A percentile compares a stretch with the other conserved stretches of the same genome.
Evolutionary conservation across 1,140 invertebrate genomes (phyloP).

Genomic region (Tetramorium alpestre): DNA sequence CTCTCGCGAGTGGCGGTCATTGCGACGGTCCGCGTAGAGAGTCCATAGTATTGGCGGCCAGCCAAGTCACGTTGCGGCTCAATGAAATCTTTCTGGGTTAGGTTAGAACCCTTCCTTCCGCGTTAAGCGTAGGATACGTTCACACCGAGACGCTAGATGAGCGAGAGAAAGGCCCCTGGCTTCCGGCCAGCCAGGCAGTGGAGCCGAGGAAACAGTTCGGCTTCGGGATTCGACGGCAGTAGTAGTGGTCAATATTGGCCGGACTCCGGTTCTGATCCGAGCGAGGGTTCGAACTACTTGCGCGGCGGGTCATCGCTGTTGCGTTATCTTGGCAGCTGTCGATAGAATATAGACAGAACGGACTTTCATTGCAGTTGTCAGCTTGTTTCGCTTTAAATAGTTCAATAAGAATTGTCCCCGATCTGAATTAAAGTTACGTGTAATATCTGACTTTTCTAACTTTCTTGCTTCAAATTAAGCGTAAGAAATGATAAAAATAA

Average conservation of each 20-base stretch:
- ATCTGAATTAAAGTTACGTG: constrained; percentile 1
- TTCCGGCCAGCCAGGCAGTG: constrained; percentile 66
- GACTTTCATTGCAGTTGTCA: constrained; percentile 4
- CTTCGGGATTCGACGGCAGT: constrained; percentile 71
- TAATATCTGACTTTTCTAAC: neutral
- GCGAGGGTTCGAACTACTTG: constrained; percentile 58
- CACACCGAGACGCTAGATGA: constrained; percentile 75
- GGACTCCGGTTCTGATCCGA: constrained; percentile 57
- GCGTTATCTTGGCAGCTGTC: constrained; percentile 37
- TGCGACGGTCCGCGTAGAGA: constrained; percentile 73
- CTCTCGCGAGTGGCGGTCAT: constrained; percentile 50
- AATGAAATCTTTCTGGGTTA: constrained; percentile 86
- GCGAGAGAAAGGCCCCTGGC: constrained; percentile 71
- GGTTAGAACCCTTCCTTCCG: constrained; percentile 79
- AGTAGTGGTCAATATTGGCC: constrained; percentile 80
- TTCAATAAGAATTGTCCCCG: neutral
- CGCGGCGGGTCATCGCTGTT: neutral
- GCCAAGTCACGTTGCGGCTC: constrained; percentile 82
- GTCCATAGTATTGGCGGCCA: constrained; percentile 82
- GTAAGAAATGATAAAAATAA: neutral
- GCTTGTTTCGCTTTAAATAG: constrained; percentile 25
- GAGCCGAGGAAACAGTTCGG: constrained; percentile 61
- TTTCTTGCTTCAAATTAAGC: neutral
- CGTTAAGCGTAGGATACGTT: constrained; percentile 81
- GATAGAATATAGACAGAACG: constrained; percentile 39